Evolutionary conservation across 2,113 vertebrate species (phyloP).

Genomic region (Patagioenas fasciata): DNA sequence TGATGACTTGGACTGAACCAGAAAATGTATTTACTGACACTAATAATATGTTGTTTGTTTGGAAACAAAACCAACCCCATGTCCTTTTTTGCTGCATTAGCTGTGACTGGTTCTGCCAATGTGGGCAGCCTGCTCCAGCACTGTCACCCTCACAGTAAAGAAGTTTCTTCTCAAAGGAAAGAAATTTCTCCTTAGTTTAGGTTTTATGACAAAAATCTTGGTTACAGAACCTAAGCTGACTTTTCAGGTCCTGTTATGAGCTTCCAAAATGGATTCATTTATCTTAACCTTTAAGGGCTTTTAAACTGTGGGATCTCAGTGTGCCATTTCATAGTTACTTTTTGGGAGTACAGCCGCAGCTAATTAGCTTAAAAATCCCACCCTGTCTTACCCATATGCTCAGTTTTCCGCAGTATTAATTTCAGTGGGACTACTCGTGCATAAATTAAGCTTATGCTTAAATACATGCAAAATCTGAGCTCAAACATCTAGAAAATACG

Average conservation of each 20-base stretch:
- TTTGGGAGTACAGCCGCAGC: constrained; percentile 25
- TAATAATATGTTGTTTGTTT: neutral
- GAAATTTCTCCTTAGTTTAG: too few relatives aligned
- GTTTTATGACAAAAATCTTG: neutral
- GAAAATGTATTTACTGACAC: neutral
- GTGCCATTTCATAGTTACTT: neutral
- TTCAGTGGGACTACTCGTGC: constrained; percentile 66
- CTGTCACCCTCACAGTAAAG: too few relatives aligned
- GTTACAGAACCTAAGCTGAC: neutral
- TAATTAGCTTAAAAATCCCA: constrained; percentile 35
- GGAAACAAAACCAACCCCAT: fast-evolving
- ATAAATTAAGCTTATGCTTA: constrained; percentile 68
- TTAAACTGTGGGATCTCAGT: neutral
- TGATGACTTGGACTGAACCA: neutral
- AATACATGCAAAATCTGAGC: constrained; percentile 63
- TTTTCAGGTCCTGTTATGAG: neutral
- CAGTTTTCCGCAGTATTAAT: constrained; percentile 61
- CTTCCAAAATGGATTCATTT: neutral
- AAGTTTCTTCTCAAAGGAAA: too few relatives aligned
- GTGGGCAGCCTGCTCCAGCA: neutral
- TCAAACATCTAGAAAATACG: constrained; percentile 46
- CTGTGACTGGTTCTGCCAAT: too few relatives aligned
- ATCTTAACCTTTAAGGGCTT: neutral
- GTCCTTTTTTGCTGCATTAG: neutral
- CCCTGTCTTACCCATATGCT: constrained; percentile 48